These are phyloP conservation scores for Synodontis membranacea DNA, from an alignment of 2,113 vertebrate species.

Conservation along the genomic window DNA sequence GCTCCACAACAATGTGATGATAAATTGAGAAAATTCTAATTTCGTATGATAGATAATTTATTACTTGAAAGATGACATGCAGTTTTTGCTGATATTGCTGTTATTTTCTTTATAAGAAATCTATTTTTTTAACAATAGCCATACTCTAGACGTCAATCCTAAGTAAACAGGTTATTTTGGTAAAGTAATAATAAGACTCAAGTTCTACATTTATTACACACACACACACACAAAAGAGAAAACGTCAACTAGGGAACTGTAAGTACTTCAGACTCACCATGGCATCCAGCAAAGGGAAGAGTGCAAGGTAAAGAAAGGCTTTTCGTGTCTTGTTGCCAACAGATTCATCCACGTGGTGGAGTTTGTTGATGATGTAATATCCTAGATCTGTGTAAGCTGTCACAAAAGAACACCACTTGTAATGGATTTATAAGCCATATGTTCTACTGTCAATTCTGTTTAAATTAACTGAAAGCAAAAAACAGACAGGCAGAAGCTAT, in stretches of 20 bases:
- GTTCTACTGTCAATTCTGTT: not conserved
- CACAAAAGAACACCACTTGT: conserved; percentile 26
- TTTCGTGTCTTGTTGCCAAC: conserved; percentile 92
- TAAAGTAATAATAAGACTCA: not conserved
- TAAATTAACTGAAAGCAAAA: not conserved
- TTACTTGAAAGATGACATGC: not conserved
- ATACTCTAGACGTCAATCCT: not conserved
- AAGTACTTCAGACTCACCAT: conserved; percentile 81
- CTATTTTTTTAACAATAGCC: not conserved
- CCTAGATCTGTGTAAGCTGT: conserved; percentile 85
- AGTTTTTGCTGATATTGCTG: not conserved
- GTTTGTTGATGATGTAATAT: conserved; percentile 98
- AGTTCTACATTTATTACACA: no score
- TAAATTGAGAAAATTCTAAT: not conserved
- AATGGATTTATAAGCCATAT: not conserved
- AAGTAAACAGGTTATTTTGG: not conserved
- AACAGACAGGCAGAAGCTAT: not conserved
- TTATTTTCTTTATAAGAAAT: not conserved
- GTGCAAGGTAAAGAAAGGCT: conserved; percentile 94
- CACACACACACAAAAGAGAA: not conserved
- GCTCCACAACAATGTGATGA: not conserved
- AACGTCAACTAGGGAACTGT: not conserved
- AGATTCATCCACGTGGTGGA: conserved; percentile 96
- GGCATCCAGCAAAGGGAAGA: conserved; percentile 95
- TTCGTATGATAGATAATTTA: not conserved